A percentile compares a stretch with the other conserved stretches of the same genome.
Conservation (phyloP, 2,797 vertebrate genomes). For the Geotrypetes seraphini region DNA sequence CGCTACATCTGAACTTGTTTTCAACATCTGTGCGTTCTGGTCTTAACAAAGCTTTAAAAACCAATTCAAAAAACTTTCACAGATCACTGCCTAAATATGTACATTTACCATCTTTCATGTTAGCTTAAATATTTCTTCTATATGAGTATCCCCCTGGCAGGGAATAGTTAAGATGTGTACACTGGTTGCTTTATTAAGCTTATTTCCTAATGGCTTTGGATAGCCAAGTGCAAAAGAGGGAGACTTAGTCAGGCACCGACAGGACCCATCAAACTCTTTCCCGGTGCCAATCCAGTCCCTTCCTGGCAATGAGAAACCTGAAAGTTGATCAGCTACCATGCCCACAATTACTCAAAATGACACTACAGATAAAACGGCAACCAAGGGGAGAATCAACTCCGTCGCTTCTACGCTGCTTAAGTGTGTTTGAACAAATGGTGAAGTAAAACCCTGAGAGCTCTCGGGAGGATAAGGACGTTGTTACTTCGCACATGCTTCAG, state of each 20-base stretch:
- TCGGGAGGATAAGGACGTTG: conserved; percentile 67
- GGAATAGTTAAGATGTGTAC: conserved; percentile 46
- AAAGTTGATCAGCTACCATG: conserved; percentile 76
- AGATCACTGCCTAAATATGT: conserved; percentile 79
- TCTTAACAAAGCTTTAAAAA: conserved; percentile 99
- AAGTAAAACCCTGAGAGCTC: conserved; percentile 67
- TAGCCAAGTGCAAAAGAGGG: conserved; percentile 73
- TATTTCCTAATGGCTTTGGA: conserved; percentile 70
- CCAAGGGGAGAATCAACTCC: conserved; percentile 91
- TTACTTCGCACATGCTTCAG: conserved; percentile 81
- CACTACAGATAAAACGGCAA: conserved; percentile 84
- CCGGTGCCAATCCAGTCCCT: conserved; percentile 69
- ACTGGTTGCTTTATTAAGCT: conserved; percentile 62
- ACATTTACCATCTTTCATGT: conserved; percentile 70
- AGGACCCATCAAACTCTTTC: conserved; percentile 64
- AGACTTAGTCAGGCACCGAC: conserved; percentile 63
- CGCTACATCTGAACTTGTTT: conserved; percentile 98
- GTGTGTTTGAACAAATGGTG: conserved; percentile 74
- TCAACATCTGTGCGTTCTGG: conserved; percentile 93
- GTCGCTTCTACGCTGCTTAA: conserved; percentile 70
- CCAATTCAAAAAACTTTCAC: conserved; percentile 93
- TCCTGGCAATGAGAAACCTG: conserved; percentile 76
- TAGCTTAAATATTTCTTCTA: conserved; percentile 67
- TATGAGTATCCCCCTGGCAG: conserved; percentile 64
- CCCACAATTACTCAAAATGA: conserved; percentile 84